Evolutionary conservation across 1,140 invertebrate genomes (phyloP).

Genomic region (Diorhabda elongata): DNA sequence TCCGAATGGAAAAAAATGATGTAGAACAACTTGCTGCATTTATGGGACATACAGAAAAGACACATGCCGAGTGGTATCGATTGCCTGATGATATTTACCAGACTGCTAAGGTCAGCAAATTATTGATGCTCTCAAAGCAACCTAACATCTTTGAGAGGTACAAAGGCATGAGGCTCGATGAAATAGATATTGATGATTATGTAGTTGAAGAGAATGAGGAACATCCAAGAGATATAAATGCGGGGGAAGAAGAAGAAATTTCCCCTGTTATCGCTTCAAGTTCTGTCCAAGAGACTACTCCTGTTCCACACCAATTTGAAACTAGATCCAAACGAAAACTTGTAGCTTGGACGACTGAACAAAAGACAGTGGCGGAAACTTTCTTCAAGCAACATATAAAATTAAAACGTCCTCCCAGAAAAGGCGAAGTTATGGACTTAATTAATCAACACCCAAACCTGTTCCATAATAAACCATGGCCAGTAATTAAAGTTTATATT

Average conservation of each 20-base stretch:
- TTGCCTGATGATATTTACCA: constrained; percentile 33
- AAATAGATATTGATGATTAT: constrained; percentile 40
- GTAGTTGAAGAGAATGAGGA: constrained; percentile 32
- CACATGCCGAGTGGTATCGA: constrained; percentile 23
- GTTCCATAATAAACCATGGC: no score
- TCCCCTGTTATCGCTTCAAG: neutral
- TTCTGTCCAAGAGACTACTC: neutral
- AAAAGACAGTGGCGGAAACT: constrained; percentile 9
- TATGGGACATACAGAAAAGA: constrained; percentile 31
- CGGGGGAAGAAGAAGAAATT: neutral
- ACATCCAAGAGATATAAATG: constrained; percentile 20
- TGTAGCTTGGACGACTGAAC: neutral
- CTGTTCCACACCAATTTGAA: no score
- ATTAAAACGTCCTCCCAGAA: no score
- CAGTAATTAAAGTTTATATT: no score
- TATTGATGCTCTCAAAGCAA: constrained; percentile 29
- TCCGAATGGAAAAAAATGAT: constrained; percentile 40
- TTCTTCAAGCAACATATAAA: no score
- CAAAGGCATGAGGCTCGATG: constrained; percentile 38
- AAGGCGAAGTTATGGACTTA: no score
- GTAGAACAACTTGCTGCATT: constrained; percentile 39
- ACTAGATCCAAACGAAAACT: no score
- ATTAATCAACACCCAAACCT: no score
- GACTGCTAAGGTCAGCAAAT: constrained; percentile 31
- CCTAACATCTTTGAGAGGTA: constrained; percentile 26